These are phyloP conservation scores for Drosophila burlai DNA, from an alignment of 1,140 invertebrate genomes.

Conservation along the genomic window DNA sequence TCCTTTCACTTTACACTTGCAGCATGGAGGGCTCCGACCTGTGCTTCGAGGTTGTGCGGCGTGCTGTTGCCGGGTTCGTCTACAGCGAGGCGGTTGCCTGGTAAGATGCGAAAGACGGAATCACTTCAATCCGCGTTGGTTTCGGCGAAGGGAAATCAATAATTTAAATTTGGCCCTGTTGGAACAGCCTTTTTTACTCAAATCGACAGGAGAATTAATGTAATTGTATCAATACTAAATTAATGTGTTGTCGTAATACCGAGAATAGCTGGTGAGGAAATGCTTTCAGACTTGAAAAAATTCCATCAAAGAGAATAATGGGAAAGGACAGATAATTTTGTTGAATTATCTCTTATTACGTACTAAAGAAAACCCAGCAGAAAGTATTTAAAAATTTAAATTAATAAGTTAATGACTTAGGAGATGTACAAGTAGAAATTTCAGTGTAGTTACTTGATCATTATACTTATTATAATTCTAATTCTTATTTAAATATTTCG, in stretches of 20 bases:
- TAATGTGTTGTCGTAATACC: no score
- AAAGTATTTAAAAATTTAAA: not conserved
- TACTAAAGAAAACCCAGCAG: no score
- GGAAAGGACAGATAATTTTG: not conserved
- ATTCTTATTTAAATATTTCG: no score
- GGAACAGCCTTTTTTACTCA: not conserved
- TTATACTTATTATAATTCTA: not conserved
- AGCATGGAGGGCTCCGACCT: constrained; percentile 99
- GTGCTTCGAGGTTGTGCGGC: constrained; percentile 98
- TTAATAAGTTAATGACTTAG: not conserved
- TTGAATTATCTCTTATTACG: no score
- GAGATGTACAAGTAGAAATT: not conserved
- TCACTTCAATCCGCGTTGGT: constrained; percentile 6
- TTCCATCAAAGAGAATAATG: not conserved
- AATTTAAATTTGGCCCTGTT: constrained; percentile 16
- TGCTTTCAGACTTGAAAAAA: not conserved
- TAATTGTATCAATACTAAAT: constrained; percentile 17
- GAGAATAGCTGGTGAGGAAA: not conserved
- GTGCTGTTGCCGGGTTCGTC: constrained; percentile 97
- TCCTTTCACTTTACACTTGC: constrained; percentile 86
- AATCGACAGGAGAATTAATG: constrained; percentile 16
- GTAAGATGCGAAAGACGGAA: constrained; percentile 86
- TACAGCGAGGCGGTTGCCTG: constrained; percentile 99
- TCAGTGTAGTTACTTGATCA: not conserved
- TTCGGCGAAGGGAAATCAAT: constrained; percentile 18